These are phyloP conservation scores for Bombus consobrinus DNA, from an alignment of 1,140 invertebrate genomes.

Conservation along the genomic window DNA sequence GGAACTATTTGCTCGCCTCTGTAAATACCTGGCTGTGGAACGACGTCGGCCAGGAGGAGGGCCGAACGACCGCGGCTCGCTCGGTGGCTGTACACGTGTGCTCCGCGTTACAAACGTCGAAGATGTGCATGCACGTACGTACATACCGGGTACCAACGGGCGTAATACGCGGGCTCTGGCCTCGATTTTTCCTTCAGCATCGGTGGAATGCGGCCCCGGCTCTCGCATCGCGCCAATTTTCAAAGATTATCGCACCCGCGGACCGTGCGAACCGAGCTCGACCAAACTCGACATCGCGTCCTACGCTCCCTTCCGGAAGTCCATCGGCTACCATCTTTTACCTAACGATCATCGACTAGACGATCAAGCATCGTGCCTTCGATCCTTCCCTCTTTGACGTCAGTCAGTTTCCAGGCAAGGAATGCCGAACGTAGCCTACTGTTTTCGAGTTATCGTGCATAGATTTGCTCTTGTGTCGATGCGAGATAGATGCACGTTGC, in stretches of 20 bases:
- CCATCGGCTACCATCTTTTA: neutral
- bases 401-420: neutral
- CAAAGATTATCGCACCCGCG: slow-evolving; percentile 77
- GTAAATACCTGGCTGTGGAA: slow-evolving; percentile 75
- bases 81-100: slow-evolving; percentile 20
- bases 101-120: neutral
- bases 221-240: slow-evolving; percentile 77
- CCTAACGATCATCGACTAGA: neutral
- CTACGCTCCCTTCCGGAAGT: slow-evolving; percentile 18
- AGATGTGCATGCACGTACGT: neutral
- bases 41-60: slow-evolving; percentile 55
- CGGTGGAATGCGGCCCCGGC: slow-evolving; percentile 35
- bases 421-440: neutral
- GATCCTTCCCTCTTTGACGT: neutral
- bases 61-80: slow-evolving; percentile 5
- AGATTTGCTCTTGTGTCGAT: neutral
- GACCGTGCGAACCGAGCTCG: slow-evolving; percentile 61
- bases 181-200: slow-evolving; percentile 47
- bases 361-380: neutral
- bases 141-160: neutral
- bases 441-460: slow-evolving; percentile 34
- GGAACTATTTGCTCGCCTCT: slow-evolving; percentile 74
- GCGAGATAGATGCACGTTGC: neutral
- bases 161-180: slow-evolving; percentile 46
- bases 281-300: neutral